A percentile compares a stretch with the other conserved stretches of the same genome.
These are phyloP conservation scores for Spatula clypeata DNA, from an alignment of 2,797 vertebrate genomes.

Conservation along the genomic window DNA sequence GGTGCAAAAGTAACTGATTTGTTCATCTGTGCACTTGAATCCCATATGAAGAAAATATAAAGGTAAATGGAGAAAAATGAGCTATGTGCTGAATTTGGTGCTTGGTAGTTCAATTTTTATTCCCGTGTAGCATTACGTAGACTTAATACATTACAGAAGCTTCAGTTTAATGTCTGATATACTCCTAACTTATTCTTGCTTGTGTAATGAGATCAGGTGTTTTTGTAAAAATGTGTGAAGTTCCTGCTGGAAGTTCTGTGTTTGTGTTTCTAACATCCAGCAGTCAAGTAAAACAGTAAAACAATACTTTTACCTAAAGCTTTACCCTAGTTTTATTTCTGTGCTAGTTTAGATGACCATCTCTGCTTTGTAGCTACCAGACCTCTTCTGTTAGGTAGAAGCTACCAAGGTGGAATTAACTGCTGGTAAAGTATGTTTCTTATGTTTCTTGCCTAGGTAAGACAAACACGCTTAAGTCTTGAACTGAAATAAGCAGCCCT, in stretches of 20 bases:
- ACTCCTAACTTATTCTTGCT: background rate
- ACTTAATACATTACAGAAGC: background rate
- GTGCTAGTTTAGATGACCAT: accelerated
- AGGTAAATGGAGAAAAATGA: background rate
- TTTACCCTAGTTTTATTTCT: background rate
- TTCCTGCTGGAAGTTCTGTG: background rate
- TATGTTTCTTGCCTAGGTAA: background rate
- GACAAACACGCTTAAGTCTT: background rate
- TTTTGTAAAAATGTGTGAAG: background rate
- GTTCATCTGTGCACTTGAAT: background rate
- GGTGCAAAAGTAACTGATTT: background rate
- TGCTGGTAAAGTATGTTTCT: background rate
- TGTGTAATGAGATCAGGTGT: background rate
- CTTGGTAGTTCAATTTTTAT: background rate
- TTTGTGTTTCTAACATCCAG: background rate
- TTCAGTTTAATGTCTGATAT: background rate
- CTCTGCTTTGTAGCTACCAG: background rate
- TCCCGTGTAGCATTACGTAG: background rate
- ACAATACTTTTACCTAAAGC: too few species aligned
- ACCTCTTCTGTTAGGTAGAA: background rate
- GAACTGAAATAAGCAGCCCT: background rate
- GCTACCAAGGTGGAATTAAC: background rate
- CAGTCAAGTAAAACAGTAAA: background rate
- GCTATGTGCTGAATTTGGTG: accelerated
- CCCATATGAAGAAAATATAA: background rate